Percentiles rank a stretch among this genome's conserved stretches.
These are phyloP conservation scores for Drosophila yooni DNA, from an alignment of 2,888 invertebrate species.

Conservation along the genomic window DNA sequence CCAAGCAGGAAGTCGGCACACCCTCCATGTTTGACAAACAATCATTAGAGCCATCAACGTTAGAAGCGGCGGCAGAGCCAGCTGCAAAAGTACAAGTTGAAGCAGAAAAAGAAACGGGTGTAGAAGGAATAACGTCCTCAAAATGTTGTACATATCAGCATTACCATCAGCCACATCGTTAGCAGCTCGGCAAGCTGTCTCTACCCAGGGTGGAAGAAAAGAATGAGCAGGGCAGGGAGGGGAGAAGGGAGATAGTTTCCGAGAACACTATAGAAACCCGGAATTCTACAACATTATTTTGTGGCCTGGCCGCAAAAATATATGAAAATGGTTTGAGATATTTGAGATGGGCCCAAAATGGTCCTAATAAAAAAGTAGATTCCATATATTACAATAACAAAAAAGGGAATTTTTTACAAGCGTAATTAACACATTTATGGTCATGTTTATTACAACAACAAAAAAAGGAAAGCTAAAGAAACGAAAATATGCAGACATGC, in stretches of 20 bases:
- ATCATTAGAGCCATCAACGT: slow-evolving; percentile 73
- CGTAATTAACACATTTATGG: background rate
- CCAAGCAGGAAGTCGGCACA: slow-evolving; percentile 23
- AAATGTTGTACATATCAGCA: slow-evolving; percentile 48
- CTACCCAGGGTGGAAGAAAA: slow-evolving; percentile 15
- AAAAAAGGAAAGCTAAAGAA: background rate
- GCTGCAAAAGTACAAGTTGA: slow-evolving; percentile 18
- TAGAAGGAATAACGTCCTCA: slow-evolving; percentile 11
- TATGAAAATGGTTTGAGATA: slow-evolving; percentile 12
- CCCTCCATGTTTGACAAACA: slow-evolving; percentile 72
- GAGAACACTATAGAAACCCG: slow-evolving; percentile 1
- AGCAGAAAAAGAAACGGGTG: slow-evolving; percentile 15
- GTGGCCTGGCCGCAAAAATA: slow-evolving; percentile 1
- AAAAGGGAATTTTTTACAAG: background rate
- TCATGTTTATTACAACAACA: background rate
- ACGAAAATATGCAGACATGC: background rate
- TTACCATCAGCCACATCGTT: slow-evolving; percentile 65
- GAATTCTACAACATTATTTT: slow-evolving; percentile 31
- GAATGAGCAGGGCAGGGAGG: background rate
- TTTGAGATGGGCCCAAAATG: background rate
- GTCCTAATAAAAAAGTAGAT: slow-evolving; percentile 18
- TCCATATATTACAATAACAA: background rate
- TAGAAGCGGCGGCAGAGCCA: slow-evolving; percentile 19
- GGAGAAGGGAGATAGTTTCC: background rate
- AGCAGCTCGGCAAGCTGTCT: slow-evolving; percentile 52